Evolutionary conservation across 2,113 vertebrate genomes (phyloP).

Genomic region (Chrysemys picta): DNA sequence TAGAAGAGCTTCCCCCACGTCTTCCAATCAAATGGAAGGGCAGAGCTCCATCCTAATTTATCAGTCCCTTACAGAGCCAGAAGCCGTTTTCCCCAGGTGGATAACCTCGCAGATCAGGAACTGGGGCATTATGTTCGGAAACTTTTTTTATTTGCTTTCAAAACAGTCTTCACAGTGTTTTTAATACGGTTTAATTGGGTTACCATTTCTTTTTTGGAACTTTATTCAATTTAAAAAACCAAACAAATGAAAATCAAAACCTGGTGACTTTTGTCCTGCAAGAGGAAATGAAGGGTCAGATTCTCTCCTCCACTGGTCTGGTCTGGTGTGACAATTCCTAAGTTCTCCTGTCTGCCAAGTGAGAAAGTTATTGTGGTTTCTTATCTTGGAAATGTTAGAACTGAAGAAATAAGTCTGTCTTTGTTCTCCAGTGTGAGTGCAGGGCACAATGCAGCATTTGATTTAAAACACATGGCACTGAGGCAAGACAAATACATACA

Average conservation of each 20-base stretch:
- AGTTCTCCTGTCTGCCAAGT: rapidly evolving
- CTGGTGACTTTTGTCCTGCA: rapidly evolving
- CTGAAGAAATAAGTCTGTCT: background rate
- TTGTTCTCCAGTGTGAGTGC: background rate
- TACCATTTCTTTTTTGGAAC: background rate
- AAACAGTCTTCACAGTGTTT: background rate
- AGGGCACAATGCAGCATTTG: background rate
- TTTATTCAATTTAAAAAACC: rapidly evolving
- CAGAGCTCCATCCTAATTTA: background rate
- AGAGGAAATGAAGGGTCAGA: background rate
- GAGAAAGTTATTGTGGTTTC: background rate
- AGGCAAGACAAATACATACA: background rate
- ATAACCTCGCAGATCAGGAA: background rate
- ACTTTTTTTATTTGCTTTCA: background rate
- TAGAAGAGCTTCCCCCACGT: background rate
- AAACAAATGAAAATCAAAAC: background rate
- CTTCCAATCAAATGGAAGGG: background rate
- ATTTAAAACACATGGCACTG: background rate
- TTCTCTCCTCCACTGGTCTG: background rate
- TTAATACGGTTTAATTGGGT: background rate
- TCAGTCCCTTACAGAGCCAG: background rate
- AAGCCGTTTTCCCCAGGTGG: background rate
- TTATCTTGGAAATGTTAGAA: background rate
- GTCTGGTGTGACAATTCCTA: background rate
- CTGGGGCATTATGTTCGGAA: background rate